Evolutionary conservation across 2,113 vertebrate species (phyloP).

Genomic region (Anhinga anhinga): DNA sequence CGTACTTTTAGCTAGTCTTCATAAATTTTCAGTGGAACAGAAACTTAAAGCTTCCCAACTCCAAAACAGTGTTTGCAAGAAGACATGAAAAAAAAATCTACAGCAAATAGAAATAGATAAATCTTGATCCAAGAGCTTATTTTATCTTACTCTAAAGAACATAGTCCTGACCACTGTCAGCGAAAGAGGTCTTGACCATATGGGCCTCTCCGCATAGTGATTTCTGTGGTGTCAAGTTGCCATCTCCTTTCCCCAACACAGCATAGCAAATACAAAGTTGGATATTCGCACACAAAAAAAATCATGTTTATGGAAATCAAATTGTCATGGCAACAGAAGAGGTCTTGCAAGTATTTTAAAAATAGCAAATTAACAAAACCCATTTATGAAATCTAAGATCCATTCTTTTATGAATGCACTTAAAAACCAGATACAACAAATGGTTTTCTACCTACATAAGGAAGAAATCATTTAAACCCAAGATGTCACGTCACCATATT

Average conservation of each 20-base stretch:
- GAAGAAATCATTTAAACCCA: not conserved
- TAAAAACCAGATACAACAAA: conserved; percentile 8
- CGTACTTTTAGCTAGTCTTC: not conserved
- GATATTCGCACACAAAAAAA: conserved; percentile 54
- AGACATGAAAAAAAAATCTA: not conserved
- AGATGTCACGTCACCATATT: not conserved
- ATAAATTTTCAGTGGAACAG: not conserved
- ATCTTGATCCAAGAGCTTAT: not conserved
- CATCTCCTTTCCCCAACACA: conserved; percentile 1
- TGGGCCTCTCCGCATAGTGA: not conserved
- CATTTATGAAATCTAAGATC: conserved; percentile 67
- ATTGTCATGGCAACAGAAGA: conserved; percentile 78
- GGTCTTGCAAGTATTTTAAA: conserved; percentile 78
- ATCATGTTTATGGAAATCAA: conserved; percentile 78
- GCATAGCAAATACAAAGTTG: conserved; percentile 28
- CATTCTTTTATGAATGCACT: conserved; percentile 54
- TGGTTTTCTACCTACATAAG: not conserved
- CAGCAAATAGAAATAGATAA: not conserved
- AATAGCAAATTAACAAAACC: conserved; percentile 78
- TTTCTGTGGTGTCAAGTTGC: conserved; percentile 8
- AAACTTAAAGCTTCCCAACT: not conserved
- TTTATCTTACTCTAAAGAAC: not conserved
- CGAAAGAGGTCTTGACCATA: not conserved
- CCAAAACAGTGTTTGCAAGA: not conserved
- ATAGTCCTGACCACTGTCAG: not conserved